phyloP scores from a whole-genome alignment of 1,140 invertebrate genomes.

The Drosophila paulistorum region DNA sequence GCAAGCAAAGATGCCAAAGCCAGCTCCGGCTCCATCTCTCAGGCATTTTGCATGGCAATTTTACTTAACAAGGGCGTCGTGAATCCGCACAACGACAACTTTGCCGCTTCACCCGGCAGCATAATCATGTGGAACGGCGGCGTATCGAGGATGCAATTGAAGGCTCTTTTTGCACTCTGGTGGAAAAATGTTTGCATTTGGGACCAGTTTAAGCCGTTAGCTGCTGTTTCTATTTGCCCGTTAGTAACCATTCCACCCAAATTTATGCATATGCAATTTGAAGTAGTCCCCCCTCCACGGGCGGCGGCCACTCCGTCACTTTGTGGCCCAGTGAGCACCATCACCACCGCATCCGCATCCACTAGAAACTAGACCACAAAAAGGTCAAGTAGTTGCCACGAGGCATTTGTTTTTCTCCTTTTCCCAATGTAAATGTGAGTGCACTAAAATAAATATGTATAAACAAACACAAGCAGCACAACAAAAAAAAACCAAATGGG shows the following conservation, averaged over 20 bases:
- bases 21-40: slow-evolving; percentile 26
- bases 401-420: slow-evolving; percentile 24
- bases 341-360: neutral
- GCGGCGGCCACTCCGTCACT: neutral
- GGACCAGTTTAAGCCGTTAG: slow-evolving; percentile 41
- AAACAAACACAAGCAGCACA: slow-evolving; percentile 26
- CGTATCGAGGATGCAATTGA: slow-evolving; percentile 17
- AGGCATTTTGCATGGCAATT: slow-evolving; percentile 74
- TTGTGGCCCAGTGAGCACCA: slow-evolving; percentile 22
- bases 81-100: slow-evolving; percentile 35
- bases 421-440: slow-evolving; percentile 38
- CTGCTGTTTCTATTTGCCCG: slow-evolving; percentile 5
- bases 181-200: slow-evolving; percentile 39
- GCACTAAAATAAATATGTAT: slow-evolving; percentile 45
- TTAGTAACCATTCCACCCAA: slow-evolving; percentile 2
- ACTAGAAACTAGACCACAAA: slow-evolving; percentile 26
- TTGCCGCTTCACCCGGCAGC: slow-evolving; percentile 22
- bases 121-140: slow-evolving; percentile 61
- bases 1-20: slow-evolving; percentile 19
- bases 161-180: slow-evolving; percentile 2
- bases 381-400: slow-evolving; percentile 50
- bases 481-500: slow-evolving; percentile 20
- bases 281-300: neutral
- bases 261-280: slow-evolving; percentile 40
- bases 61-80: slow-evolving; percentile 60